Percentiles rank a stretch among this genome's conserved stretches.
Conservation (phyloP, 2,888 invertebrate genomes). For the Sphecodes monilicornis region DNA sequence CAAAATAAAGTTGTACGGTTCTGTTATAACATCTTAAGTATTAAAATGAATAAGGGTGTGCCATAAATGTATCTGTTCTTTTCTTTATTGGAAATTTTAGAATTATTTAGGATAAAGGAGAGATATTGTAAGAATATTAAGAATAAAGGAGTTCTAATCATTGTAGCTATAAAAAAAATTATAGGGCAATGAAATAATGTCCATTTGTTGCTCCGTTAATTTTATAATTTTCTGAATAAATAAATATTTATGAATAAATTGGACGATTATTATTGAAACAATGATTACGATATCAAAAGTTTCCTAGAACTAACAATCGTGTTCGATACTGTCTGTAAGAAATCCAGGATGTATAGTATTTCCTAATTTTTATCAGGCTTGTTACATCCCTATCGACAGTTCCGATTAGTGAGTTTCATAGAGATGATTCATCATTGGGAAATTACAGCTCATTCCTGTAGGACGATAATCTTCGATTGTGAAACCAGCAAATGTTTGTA, state of each 20-base stretch:
- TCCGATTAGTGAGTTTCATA: slow-evolving; percentile 18
- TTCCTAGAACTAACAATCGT: slow-evolving; percentile 23
- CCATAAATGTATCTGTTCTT: too few relatives aligned
- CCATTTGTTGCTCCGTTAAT: not conserved
- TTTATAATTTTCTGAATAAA: not conserved
- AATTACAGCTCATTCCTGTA: not conserved
- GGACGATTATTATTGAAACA: not conserved
- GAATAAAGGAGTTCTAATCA: too few relatives aligned
- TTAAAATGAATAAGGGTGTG: too few relatives aligned
- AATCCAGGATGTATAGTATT: not conserved
- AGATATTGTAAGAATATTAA: too few relatives aligned
- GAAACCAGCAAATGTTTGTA: not conserved
- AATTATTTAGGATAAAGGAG: not conserved
- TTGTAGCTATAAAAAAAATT: too few relatives aligned
- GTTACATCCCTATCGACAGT: slow-evolving; percentile 5
- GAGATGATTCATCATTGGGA: not conserved
- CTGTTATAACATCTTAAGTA: not conserved
- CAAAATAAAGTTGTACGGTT: too few relatives aligned
- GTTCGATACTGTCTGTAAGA: not conserved
- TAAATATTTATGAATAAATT: too few relatives aligned
- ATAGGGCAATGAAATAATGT: not conserved
- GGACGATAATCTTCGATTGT: not conserved
- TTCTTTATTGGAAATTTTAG: not conserved
- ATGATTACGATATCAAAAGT: slow-evolving; percentile 9
- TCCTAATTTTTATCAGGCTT: slow-evolving; percentile 25